Base-by-base conservation (phyloP, 2,113 vertebrate species). In the Archocentrus centrarchus region DNA sequence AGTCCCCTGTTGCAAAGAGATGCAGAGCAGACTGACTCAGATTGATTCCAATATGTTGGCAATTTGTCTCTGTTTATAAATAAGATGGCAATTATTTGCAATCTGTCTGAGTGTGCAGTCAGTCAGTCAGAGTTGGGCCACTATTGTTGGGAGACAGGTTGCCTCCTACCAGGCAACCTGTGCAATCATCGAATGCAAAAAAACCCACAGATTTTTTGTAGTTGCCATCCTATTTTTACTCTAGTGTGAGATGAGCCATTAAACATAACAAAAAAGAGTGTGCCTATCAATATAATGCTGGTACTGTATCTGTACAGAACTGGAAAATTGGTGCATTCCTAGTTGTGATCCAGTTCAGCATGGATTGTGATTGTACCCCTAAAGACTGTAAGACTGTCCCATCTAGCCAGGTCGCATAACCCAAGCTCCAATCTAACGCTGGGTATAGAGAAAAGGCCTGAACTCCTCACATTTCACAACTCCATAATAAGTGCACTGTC, bases 381-480 rank as follows among this genome's bases (percentile, higher is more conserved):
- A 53, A 73, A 73, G 24, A 47, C 5, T 53, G 15, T 53, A 53
- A 73, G 24, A 47, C 5, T 53, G 15, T 32, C 41, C 47, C 30
- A 32, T 73, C 50, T 53, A 1, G 17, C 24, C 44, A 32, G 24
- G 53, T 24, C 44, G 1, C 66, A 53, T 20, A 53, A 20, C 44
- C 3, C 0, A 30, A 53, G 2, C 18, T 70, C 15, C 66, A 53
- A 53, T 0, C 0, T 11, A 53, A 53, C 27, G 32, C 27, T 53
- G 2, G 15, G 24, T 24, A 32, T 30, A 53, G 17, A 53, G 24
- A 70, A 70, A 70, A 70, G 41, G 24, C 50, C 64, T 68, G 64
- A 70, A 50, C 41, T 30, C 41, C 66, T 70, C 66, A 20, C 41
- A 68, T 17, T 66, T 66, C 63, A 66, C 39, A 66, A 68, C 66